Evolutionary conservation across 2,113 vertebrate genomes (phyloP).

Genomic region (Erpornis zantholeuca): DNA sequence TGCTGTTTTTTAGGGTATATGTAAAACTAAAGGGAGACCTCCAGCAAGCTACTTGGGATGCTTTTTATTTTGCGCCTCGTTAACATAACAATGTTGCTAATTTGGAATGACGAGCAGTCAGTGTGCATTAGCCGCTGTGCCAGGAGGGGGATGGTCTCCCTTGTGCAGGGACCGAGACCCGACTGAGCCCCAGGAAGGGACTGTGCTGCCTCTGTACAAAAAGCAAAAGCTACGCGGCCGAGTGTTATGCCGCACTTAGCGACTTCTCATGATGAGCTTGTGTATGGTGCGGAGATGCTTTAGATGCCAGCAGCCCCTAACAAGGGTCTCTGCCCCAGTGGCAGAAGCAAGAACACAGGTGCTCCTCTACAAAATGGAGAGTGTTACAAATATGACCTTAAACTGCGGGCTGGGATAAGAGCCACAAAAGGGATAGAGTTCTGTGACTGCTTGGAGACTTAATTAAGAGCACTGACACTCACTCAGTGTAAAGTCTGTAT

Average conservation of each 20-base stretch:
- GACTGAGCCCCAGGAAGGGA: neutral
- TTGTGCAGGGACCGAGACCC: neutral
- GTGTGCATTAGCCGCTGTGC: neutral
- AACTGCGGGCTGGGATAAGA: neutral
- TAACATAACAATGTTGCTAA: neutral
- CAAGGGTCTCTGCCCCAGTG: neutral
- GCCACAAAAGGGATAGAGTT: neutral
- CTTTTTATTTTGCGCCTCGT: neutral
- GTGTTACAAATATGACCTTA: neutral
- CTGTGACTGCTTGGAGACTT: neutral
- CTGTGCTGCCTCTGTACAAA: neutral
- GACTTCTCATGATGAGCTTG: neutral
- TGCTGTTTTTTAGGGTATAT: neutral
- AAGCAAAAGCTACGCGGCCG: neutral
- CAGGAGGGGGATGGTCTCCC: neutral
- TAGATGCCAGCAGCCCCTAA: neutral
- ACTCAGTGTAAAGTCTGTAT: slow-evolving; percentile 15
- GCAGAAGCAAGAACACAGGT: neutral
- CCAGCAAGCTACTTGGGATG: neutral
- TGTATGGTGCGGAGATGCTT: neutral
- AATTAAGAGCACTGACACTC: slow-evolving; percentile 11
- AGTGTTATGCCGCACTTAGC: neutral
- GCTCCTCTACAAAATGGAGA: neutral
- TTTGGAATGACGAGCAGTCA: neutral
- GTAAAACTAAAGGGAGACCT: neutral